Evolutionary conservation across 2,888 invertebrate genomes (phyloP), one percentile per base, ranked within the genome.

Genomic region (Vanessa cardui): DNA sequence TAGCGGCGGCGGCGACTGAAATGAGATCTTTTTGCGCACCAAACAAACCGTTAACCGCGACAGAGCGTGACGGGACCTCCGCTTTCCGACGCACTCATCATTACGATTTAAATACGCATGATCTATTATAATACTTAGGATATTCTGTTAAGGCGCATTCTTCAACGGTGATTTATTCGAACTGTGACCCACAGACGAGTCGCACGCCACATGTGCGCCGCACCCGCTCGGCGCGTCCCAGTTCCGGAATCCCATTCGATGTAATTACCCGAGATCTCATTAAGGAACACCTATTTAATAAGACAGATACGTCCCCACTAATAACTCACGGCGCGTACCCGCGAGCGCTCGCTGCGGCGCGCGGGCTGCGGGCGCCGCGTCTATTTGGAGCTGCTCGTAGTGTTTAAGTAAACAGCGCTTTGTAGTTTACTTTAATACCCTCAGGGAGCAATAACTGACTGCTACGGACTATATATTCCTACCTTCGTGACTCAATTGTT

Each of bases 11-110:
- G 7, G 73, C 59, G 68, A 74, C 63, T 5, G 39, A 72, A 72
- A 58, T 60, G 52, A 9, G 44, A 15, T 47, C 59, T 71, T 72
- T 70, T 70, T 68, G 68, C 56, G 61, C 49, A 60, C 58, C 71
- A 72, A 73, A 73, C 74, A 73, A 74, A 73, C 73, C 74, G 73
- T 72, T 69, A 72, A 31, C 68, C 49, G 74, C 70, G 72, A 66
- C 49, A 68, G 72, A 69, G 65, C 73, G 72, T 66, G 72, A 70
- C 71, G 62, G 52, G 47, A 31, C 46, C 62, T 45, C 45, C 66
- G 60, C 56, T 63, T 58, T 52, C 52, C 26, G 26, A 45, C 12
- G 5, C 47, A 47, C 56, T n/a, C 31, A 8, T 4, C 59, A 31
- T 52, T 26, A 60, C 46, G 44, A 45, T 46, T 20, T 44, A 64